Conservation (phyloP, 92 coral and sea anemone genomes). For the Phenganax stokvisi region DNA sequence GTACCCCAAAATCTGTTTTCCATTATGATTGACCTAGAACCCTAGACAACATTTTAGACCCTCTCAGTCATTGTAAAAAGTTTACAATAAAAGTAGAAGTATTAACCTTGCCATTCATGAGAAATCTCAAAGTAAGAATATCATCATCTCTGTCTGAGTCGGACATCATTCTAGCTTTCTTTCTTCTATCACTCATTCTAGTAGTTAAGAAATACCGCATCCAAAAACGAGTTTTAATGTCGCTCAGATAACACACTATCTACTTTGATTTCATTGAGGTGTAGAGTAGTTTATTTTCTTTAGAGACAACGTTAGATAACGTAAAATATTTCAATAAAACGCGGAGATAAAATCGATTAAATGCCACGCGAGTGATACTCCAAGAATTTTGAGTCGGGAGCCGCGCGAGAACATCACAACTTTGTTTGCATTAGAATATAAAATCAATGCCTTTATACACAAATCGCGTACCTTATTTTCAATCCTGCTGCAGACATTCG, state of each 20-base stretch:
- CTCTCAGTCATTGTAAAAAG: neutral
- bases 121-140: conserved; percentile 24
- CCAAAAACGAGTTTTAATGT: neutral
- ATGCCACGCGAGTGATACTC: neutral
- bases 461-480: neutral
- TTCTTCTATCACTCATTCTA: conserved; percentile 37
- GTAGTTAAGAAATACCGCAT: neutral
- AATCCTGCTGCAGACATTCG: too few species aligned
- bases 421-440: neutral
- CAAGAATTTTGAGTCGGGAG: neutral
- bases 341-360: conserved; percentile 6
- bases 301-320: neutral
- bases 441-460: too few species aligned
- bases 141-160: conserved; percentile 19
- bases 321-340: neutral
- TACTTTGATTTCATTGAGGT: neutral
- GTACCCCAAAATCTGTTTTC: neutral
- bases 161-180: conserved; percentile 39
- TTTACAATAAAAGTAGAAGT: neutral
- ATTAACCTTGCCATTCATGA: conserved; percentile 36
- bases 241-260: neutral
- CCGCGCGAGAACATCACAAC: neutral
- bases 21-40: neutral
- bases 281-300: neutral
- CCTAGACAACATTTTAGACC: neutral